phyloP scores from a whole-genome alignment of 1,140 invertebrate genomes.

The Paracyclopina nana region DNA sequence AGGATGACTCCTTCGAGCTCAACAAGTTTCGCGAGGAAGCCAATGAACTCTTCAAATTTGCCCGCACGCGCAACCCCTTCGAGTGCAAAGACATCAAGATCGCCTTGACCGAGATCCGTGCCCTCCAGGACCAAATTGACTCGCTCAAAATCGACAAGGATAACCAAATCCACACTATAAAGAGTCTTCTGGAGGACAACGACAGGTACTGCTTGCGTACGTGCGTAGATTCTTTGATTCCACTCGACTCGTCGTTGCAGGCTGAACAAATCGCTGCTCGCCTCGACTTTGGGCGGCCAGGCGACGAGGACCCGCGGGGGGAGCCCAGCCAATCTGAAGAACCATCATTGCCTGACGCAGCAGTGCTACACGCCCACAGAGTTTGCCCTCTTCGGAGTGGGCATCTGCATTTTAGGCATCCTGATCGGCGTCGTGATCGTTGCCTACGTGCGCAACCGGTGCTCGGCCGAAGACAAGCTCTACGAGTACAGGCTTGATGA shows the following conservation, averaged over 20 bases:
- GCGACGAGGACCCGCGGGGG: not conserved
- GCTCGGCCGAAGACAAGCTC: conserved; percentile 11
- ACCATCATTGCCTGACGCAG: conserved; percentile 4
- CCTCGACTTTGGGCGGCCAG: not conserved
- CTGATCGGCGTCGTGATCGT: conserved; percentile 13
- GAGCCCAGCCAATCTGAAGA: conserved; percentile 9
- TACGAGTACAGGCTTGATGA: conserved; percentile 9
- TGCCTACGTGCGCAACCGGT: conserved; percentile 11
- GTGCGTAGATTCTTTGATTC: no score
- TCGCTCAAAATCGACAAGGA: not conserved
- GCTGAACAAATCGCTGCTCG: no score
- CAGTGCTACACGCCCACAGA: conserved; percentile 17
- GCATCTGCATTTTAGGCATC: conserved; percentile 10
- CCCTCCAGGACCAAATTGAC: conserved; percentile 3
- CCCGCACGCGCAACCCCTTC: conserved; percentile 5
- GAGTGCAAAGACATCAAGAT: conserved; percentile 17
- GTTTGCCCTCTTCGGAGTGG: conserved; percentile 15
- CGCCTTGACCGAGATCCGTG: conserved; percentile 14
- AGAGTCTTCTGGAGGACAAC: not conserved
- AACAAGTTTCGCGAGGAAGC: not conserved
- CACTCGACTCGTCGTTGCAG: no score
- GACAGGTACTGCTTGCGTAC: no score
- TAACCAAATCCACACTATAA: conserved; percentile 1
- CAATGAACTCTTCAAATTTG: conserved; percentile 1
- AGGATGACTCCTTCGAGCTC: conserved; percentile 2